Evolutionary conservation across 2,888 invertebrate species (phyloP).

Genomic region (Drosophila anceps): DNA sequence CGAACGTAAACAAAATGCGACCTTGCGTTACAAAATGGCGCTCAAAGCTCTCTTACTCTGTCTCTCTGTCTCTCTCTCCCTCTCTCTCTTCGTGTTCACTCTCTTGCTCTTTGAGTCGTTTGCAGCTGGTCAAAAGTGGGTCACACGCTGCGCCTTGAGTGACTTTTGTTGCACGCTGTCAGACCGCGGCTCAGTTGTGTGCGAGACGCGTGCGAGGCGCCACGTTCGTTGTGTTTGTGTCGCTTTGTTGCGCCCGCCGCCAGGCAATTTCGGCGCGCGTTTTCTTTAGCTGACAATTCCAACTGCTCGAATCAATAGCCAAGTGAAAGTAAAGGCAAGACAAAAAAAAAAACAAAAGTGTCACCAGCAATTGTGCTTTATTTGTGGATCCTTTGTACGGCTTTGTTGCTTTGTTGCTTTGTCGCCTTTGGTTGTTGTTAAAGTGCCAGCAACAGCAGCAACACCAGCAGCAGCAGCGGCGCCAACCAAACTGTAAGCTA

Average conservation of each 20-base stretch:
- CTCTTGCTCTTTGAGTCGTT: conserved; percentile 40
- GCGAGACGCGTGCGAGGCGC: conserved; percentile 32
- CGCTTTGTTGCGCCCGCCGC: conserved; percentile 12
- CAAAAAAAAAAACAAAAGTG: conserved; percentile 24
- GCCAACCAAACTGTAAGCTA: conserved; percentile 38
- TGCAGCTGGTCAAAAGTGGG: conserved; percentile 58
- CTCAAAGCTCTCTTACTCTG: conserved; percentile 29
- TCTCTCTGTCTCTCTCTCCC: conserved; percentile 6
- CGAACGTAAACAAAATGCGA: conserved; percentile 62
- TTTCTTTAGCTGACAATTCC: conserved; percentile 56
- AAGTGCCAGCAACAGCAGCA: conserved; percentile 18
- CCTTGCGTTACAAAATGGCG: conserved; percentile 24
- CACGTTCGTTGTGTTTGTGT: conserved; percentile 14
- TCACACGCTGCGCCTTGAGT: conserved; percentile 71
- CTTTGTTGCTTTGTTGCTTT: conserved; percentile 34
- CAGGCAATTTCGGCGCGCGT: conserved; percentile 55
- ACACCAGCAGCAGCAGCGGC: conserved; percentile 14
- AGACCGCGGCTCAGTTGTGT: conserved; percentile 31
- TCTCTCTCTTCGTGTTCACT: neutral
- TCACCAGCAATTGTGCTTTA: conserved; percentile 30
- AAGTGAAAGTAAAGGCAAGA: conserved; percentile 18
- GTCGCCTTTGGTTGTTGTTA: conserved; percentile 12
- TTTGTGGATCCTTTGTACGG: conserved; percentile 11
- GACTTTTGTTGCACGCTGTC: conserved; percentile 26
- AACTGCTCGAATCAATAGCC: conserved; percentile 50